Evolutionary conservation across 2,888 invertebrate species (phyloP), one percentile per base, ranked within the genome.

Genomic region (Oithona nana): DNA sequence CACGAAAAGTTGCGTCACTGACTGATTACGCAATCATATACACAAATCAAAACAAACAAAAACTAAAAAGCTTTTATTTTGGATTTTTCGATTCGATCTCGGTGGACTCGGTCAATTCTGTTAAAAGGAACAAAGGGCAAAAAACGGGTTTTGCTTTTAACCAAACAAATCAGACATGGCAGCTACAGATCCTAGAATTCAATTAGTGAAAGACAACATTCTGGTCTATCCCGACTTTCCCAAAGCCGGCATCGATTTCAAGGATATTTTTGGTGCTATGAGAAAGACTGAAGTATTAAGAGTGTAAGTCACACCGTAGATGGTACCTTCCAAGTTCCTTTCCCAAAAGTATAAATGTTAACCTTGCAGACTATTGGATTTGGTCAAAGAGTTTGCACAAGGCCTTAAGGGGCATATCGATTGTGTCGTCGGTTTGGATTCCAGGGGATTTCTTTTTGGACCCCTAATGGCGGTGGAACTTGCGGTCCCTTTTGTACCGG

Each of bases 401-500:
- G 24, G 54, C 6, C 16, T 61, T 3, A 55, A 54, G 20, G 61
- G 55, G 4, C 8, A 28, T 4, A 30, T 61, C n/a, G 61, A 61
- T 28, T 22, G 28, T 1, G 55, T 61, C 13, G 61, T 61, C 16
- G 61, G 61, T 13, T 20, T 62, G 26, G 62, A 62, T 54, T 55
- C 62, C 2, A 29, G 62, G 16, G 62, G 62, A 24, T 62, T 62
- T 24, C 56, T 62, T n/a, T 22, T 62, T 8, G 62, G 62, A 3
- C 62, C 62, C 26, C 11, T 30, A n/a, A 62, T 62, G 56, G 62
- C 62, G 6, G 11, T 8, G 8, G 54, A 24, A n/a, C 50, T 50
- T 2, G 20, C 13, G 13, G 59, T 59, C 16, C 59, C 59, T 1
- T 59, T 59, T 50, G 59, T 59, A 16, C 59, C 59, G 49, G 59